Base-by-base conservation (phyloP, 2,113 vertebrate genomes). In the Ciconia stormi region DNA sequence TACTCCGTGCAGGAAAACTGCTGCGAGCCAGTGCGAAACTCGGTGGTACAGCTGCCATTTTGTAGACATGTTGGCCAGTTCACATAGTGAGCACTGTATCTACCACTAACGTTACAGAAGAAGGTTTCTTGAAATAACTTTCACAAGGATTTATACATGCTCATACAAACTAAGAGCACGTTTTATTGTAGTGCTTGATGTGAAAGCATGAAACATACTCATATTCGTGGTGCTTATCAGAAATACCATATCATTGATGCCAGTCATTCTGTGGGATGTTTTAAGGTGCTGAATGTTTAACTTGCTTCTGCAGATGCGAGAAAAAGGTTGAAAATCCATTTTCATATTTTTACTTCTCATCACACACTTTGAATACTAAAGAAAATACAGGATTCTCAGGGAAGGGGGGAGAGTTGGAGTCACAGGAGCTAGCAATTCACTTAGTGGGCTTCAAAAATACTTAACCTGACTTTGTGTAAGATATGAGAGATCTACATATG, bases 71-170 rank as follows among this genome's bases (percentile, higher is more conserved):
- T 52, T 5, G 46, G 32, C 32, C 72, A 50, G 5, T 32, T 30
- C 1, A 0, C 9, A 4, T 7, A 1, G 5, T 16, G 13, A 87
- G 30, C 46, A 34, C n/a, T 26, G 8, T 5, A 21, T 29, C 58
- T 50, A 38, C 62, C 16, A 11, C 40, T 42, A 32, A 6, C 1
- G 9, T 13, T 38, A 29, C 5, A 20, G 21, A 72, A 38, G 23
- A 25, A 25, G 47, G 7, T 42, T 66, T 61, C 49, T 30, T 69
- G 29, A 50, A 61, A 44, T 34, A 18, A 38, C 23, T 50, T 62
- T 49, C 13, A 2, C 10, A 49, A 34, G 27, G 19, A 19, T 67
- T 69, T 73, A 25, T 21, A 16, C 30, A 5, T 32, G 40, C 63
- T 77, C 9, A 5, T 50, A 26, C 23, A 42, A 69, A 29, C 8